These are phyloP conservation scores for Morpho achilles DNA, from an alignment of 2,888 invertebrate species.

Conservation along the genomic window DNA sequence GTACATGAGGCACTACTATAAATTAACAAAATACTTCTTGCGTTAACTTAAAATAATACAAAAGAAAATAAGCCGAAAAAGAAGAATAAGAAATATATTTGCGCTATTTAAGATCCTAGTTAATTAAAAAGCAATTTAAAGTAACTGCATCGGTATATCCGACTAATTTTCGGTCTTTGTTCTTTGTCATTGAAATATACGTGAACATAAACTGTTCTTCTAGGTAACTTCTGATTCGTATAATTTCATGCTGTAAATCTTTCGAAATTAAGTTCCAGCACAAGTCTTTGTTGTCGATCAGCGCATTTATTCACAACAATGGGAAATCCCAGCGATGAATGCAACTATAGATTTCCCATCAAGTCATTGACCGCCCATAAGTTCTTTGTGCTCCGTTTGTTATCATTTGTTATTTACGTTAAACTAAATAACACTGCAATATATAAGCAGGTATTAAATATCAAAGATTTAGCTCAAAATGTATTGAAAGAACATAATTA, in stretches of 20 bases:
- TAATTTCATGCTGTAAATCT: neutral
- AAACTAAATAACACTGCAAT: neutral
- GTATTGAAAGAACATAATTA: too few species aligned
- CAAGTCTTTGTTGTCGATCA: constrained; percentile 6
- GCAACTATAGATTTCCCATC: constrained; percentile 19
- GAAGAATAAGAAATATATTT: neutral
- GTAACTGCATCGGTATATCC: constrained; percentile 9
- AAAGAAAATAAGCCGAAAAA: neutral
- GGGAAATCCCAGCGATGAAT: constrained; percentile 17
- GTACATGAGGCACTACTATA: neutral
- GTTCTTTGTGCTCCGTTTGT: constrained; percentile 18
- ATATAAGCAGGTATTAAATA: too few species aligned
- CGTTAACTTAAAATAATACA: neutral
- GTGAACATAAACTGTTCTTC: constrained; percentile 1
- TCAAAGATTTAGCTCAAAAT: too few species aligned
- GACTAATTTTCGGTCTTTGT: constrained; percentile 16
- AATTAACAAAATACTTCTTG: neutral
- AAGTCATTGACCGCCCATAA: constrained; percentile 22
- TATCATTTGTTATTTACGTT: constrained; percentile 7
- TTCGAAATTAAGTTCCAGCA: neutral
- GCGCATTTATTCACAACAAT: constrained; percentile 12
- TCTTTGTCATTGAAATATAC: constrained; percentile 15
- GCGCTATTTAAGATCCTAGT: constrained; percentile 7
- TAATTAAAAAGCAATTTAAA: constrained; percentile 4
- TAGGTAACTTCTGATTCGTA: neutral